Base-by-base conservation (phyloP, 2,888 invertebrate species). In the Polydrusus pterygomalis region DNA sequence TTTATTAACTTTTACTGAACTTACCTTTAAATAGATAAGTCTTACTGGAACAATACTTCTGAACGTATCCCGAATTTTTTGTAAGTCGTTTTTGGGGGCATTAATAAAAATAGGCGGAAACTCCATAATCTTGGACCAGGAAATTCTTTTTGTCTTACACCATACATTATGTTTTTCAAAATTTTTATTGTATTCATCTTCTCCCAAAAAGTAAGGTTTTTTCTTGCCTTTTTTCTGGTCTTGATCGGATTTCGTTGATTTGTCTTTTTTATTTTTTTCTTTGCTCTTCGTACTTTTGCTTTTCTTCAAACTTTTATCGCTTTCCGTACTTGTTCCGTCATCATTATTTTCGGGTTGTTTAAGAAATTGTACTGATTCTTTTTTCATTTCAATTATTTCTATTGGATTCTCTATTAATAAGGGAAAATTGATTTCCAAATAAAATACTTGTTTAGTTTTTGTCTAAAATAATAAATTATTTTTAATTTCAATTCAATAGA, bases 41-140 rank as follows among this genome's bases (percentile, higher is more conserved):
- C 88, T 87, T 11, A 91, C 80, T 3, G 90, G 89, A 9, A 91
- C 86, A 5, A 84, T 83, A 13, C 89, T 88, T 56, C 90, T 86
- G 80, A 91, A 90, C n/a, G 91, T 91, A 79, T 91, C 89, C 69
- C 91, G 87, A 72, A 91, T 81, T 13, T 89, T 87, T 0, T 75
- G 76, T 18, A 91, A 86, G 78, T 91, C 89, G 0, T 89, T 88
- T 73, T 89, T 88, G 71, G 90, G 90, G 0, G 85, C 82, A 68
- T 83, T 79, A 68, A 91, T 88, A 79, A 84, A 85, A 18, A 91
- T 79, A 0, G 89, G 83, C 51, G 88, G 88, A 81, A 90, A 91
- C 81, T 87, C 88, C 84, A 91, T 89, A 1, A 89, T 80, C 81
- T 89, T 90, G 75, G 86, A 87, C 91, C 91, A 91, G 47, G 87